Conservation (phyloP, 30 jellyfish, hydroid and myxozoan species). For the Aurelia sp. region DNA sequence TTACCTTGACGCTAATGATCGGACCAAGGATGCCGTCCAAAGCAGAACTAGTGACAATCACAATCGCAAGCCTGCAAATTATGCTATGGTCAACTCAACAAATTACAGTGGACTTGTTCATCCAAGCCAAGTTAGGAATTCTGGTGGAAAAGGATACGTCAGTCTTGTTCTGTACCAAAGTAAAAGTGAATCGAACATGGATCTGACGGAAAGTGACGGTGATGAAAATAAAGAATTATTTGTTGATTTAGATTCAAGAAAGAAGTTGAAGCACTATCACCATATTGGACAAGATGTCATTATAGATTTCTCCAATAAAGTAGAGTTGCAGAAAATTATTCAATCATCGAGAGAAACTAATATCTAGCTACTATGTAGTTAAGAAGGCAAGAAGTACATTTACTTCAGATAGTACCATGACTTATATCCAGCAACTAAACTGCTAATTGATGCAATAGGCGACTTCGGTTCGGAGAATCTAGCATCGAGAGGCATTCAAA, state of each 20-base stretch:
- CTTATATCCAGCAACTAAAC: too few relatives aligned
- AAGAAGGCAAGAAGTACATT: too few relatives aligned
- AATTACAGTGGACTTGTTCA: neutral
- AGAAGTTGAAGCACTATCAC: neutral
- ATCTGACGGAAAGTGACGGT: constrained; percentile 1
- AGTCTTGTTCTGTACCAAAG: constrained; percentile 46
- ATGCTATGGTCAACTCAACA: neutral
- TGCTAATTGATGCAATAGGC: too few relatives aligned
- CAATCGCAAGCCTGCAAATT: neutral
- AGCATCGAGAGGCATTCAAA: too few relatives aligned
- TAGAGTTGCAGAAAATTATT: constrained; percentile 6
- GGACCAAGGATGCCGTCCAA: neutral
- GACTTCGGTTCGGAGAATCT: too few relatives aligned
- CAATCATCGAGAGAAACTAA: constrained; percentile 30
- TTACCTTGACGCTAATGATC: neutral
- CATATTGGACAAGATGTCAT: neutral
- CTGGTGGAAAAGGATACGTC: constrained; percentile 21
- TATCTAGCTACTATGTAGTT: neutral
- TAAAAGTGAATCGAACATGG: constrained; percentile 44
- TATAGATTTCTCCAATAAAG: constrained; percentile 12
- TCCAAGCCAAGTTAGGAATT: neutral
- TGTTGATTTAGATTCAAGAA: constrained; percentile 50
- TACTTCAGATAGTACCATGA: too few relatives aligned
- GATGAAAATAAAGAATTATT: constrained; percentile 52
- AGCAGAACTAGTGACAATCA: neutral